A percentile compares a stretch with the other conserved stretches of the same genome.
phyloP scores from a whole-genome alignment of 2,888 invertebrate species.

The Pantelozetes paolii region DNA sequence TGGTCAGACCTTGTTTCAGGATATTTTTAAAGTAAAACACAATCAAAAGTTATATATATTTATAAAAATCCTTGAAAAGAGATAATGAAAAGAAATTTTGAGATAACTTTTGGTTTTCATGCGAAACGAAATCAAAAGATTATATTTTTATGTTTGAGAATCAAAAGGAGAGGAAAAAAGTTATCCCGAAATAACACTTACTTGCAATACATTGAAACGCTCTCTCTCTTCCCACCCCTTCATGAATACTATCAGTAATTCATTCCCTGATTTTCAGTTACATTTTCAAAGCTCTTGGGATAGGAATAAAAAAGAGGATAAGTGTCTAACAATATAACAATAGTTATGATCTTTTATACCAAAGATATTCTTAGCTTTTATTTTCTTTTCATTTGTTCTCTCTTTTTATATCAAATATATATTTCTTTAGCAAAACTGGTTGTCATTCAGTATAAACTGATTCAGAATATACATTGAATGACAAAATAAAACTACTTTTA shows the following conservation, averaged over 20 bases:
- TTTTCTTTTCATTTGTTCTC: neutral
- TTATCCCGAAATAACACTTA: constrained; percentile 35
- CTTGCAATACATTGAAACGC: constrained; percentile 20
- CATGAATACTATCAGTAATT: constrained; percentile 28
- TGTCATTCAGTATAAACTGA: neutral
- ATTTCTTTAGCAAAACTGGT: neutral
- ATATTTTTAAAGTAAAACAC: too few species aligned
- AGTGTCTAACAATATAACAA: constrained; percentile 33
- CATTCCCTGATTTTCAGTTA: constrained; percentile 19
- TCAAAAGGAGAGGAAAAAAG: neutral
- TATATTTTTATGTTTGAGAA: neutral
- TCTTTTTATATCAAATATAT: neutral
- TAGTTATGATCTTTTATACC: constrained; percentile 7
- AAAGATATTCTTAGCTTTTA: neutral
- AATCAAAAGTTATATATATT: constrained; percentile 28
- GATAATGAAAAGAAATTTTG: constrained; percentile 24
- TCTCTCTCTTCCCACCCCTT: constrained; percentile 26
- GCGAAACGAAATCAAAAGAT: neutral
- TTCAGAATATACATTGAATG: neutral
- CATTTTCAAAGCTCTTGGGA: constrained; percentile 31
- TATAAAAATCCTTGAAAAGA: constrained; percentile 13
- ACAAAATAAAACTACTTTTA: neutral
- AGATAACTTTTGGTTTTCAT: constrained; percentile 1
- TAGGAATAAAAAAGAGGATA: constrained; percentile 3
- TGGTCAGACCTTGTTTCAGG: too few species aligned